Percentiles rank a stretch among this genome's conserved stretches.
These are phyloP conservation scores for Rattus norvegicus DNA, from an alignment of 2,113 vertebrate genomes.

Conservation along the genomic window DNA sequence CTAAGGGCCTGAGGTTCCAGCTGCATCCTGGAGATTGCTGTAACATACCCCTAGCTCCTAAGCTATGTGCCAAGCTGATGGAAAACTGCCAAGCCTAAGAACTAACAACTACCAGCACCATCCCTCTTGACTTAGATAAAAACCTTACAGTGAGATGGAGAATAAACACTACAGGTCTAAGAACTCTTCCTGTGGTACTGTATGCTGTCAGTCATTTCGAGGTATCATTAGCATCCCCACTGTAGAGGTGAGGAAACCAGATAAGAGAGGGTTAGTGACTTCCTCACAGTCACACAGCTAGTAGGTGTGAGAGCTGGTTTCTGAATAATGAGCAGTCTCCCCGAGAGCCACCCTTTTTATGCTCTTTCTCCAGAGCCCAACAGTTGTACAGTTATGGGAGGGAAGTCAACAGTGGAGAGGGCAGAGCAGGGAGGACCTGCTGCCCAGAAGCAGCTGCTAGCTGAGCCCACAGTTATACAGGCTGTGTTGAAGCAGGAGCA, in stretches of 20 bases:
- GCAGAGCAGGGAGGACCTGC: too few species aligned
- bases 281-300: background rate
- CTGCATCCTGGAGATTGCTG: background rate
- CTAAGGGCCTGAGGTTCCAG: background rate
- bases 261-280: background rate
- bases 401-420: too few species aligned
- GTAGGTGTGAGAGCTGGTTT: background rate
- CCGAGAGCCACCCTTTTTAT: background rate
- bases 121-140: background rate
- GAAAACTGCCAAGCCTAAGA: background rate
- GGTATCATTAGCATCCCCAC: background rate
- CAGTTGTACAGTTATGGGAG: accelerated
- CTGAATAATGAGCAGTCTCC: background rate
- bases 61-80: background rate
- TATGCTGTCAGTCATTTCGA: background rate
- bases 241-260: background rate
- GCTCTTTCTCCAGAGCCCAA: background rate
- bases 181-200: background rate
- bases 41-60: background rate
- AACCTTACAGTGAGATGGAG: background rate
- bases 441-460: background rate
- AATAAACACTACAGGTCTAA: background rate
- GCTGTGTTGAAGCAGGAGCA: background rate
- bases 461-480: background rate
- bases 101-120: background rate